These are phyloP conservation scores for Luffia ferchaultella DNA, from an alignment of 2,888 invertebrate genomes.

Conservation along the genomic window DNA sequence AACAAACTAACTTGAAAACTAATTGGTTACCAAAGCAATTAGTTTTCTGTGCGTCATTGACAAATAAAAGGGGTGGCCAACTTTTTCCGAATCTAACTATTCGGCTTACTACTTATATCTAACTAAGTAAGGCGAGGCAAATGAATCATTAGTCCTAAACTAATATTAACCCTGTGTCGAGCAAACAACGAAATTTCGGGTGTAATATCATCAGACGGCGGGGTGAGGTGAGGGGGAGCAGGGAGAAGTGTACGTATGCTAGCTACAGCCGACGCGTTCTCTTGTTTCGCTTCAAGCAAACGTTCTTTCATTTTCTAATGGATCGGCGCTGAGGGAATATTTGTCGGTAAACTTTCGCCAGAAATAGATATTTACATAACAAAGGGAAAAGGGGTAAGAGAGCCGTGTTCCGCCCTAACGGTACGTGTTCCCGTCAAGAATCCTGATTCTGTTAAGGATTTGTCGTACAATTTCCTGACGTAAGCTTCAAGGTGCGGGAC, in stretches of 20 bases:
- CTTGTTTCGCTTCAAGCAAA: constrained; percentile 37
- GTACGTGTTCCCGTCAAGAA: constrained; percentile 48
- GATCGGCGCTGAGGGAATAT: constrained; percentile 42
- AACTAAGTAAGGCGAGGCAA: constrained; percentile 25
- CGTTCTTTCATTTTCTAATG: constrained; percentile 58
- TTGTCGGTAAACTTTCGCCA: constrained; percentile 47
- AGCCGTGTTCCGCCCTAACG: constrained; percentile 34
- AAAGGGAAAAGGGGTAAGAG: constrained; percentile 47
- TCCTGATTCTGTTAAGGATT: constrained; percentile 44
- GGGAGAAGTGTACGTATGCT: constrained; percentile 17
- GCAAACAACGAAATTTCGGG: constrained; percentile 36
- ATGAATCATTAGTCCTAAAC: constrained; percentile 54
- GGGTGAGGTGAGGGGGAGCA: constrained; percentile 8
- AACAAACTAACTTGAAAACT: too few species aligned
- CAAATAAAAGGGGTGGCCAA: neutral
- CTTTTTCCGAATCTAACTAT: neutral
- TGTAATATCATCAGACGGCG: constrained; percentile 29
- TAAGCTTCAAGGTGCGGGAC: too few species aligned
- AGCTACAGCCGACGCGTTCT: constrained; percentile 19
- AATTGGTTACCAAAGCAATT: too few species aligned
- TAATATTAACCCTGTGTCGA: constrained; percentile 43
- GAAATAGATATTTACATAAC: constrained; percentile 52
- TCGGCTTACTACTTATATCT: neutral
- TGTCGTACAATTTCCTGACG: constrained; percentile 48
- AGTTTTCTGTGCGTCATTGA: neutral